Base-by-base conservation (phyloP, 1,140 invertebrate species). In the Aphaenogaster ashmeadi region DNA sequence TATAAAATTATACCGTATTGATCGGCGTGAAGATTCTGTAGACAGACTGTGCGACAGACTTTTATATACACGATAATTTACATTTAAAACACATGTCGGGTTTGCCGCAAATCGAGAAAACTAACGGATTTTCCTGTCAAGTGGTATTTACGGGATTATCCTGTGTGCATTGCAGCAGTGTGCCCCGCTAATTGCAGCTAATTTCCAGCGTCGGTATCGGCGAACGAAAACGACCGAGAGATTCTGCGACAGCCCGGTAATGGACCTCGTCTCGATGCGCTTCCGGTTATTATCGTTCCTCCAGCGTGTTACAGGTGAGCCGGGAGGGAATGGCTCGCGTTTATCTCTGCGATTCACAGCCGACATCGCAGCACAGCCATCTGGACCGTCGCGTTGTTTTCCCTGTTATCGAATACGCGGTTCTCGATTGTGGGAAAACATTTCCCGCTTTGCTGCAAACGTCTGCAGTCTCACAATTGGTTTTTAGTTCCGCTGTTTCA, bases 201-300 rank as follows among this genome's bases (percentile, higher is more conserved):
- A 90, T 90, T 90, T 87, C 56, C 52, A 87, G 38, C 38, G 33
- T 6, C 36, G 50, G 36, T 38, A 79, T 62, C 74, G 50, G 13
- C 47, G 47, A 33, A 64, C 36, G 60, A 74, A 78, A 87, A 87
- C 66, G 62, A 81, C 38, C 41, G 27, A 52, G 81, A 13, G 47
- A 62, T 72, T 89, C 52, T 15, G 44, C 56, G 75, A 80, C 52
- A 54, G 62, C 27, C 60, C 84, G 71, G 85, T 89, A 90, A 89
- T 90, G 89, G 88, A 90, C 88, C 66, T 87, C 88, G 85, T 87
- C 62, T 79, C 75, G 84, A 60, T 71, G 84, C 77, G 36, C 71
- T 90, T 90, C 88, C 89, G 89, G 89, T 90, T 90, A 90, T 90
- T 90, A 90, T 89, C 88, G 84, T 38, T 66, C 56, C 86, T 89